These are phyloP conservation scores for Syngnathoides biaculeatus DNA, from an alignment of 2,113 vertebrate species.

Conservation along the genomic window DNA sequence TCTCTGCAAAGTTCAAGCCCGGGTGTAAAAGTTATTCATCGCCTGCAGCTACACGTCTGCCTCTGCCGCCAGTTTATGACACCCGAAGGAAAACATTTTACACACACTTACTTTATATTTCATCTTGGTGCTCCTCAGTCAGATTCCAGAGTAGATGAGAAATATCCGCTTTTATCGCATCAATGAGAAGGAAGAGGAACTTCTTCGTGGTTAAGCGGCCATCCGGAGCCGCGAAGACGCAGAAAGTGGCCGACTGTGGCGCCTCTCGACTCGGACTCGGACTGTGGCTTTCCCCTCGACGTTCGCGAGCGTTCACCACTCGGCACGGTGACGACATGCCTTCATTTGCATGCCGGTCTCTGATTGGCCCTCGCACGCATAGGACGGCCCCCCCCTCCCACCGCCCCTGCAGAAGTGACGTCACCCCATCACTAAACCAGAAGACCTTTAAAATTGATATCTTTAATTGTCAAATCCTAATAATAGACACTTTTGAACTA, in stretches of 20 bases:
- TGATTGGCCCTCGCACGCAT: constrained; percentile 48
- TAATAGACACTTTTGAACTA: too few species aligned
- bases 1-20: background rate
- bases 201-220: constrained; percentile 46
- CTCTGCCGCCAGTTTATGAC: constrained; percentile 3
- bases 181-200: constrained; percentile 13
- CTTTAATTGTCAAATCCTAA: too few species aligned
- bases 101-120: constrained; percentile 76
- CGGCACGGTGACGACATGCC: constrained; percentile 1
- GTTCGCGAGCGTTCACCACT: background rate
- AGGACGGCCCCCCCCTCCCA: constrained; percentile 3
- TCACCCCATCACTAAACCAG: constrained; percentile 10
- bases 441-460: too few species aligned
- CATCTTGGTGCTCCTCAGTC: constrained; percentile 51
- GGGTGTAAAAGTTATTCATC: constrained; percentile 2
- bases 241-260: background rate
- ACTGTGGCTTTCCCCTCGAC: constrained; percentile 5
- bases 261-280: background rate
- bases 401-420: constrained; percentile 10
- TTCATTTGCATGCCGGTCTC: constrained; percentile 28
- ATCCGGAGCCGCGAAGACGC: constrained; percentile 31
- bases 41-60: background rate
- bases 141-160: constrained; percentile 40
- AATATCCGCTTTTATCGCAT: constrained; percentile 55
- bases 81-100: background rate